phyloP scores from a whole-genome alignment of 2,888 invertebrate genomes.

The Luperina testacea region DNA sequence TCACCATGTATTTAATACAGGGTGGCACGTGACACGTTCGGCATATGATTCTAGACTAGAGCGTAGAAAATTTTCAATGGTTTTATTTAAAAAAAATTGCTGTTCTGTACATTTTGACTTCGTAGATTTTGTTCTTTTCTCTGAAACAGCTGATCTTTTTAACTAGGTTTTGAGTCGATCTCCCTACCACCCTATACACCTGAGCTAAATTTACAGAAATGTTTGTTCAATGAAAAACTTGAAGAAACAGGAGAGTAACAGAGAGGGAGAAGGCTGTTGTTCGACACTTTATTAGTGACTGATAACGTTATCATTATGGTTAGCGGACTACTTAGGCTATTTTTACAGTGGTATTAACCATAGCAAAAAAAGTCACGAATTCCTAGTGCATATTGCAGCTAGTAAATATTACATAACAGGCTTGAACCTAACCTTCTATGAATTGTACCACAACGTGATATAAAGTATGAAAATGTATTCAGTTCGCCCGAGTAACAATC shows the following conservation, averaged over 20 bases:
- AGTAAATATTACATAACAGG: neutral
- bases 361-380: neutral
- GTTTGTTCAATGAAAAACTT: neutral
- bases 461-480: slow-evolving; percentile 80
- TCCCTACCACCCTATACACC: too few relatives aligned
- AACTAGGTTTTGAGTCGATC: too few relatives aligned
- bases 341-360: neutral
- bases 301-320: neutral
- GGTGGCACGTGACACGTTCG: neutral
- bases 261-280: neutral
- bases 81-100: neutral
- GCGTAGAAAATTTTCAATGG: too few relatives aligned
- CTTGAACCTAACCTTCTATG: slow-evolving; percentile 9
- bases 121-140: neutral
- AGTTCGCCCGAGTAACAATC: slow-evolving; percentile 76
- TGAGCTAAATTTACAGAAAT: neutral
- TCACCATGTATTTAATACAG: neutral
- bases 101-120: neutral
- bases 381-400: neutral
- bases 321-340: neutral
- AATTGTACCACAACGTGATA: slow-evolving; percentile 60
- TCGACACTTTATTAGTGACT: neutral
- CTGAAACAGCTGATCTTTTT: too few relatives aligned
- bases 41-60: too few relatives aligned
- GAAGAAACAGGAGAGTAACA: neutral